These are phyloP conservation scores for Propsilocerus akamusi DNA, from an alignment of 1,140 invertebrate genomes.

Conservation along the genomic window DNA sequence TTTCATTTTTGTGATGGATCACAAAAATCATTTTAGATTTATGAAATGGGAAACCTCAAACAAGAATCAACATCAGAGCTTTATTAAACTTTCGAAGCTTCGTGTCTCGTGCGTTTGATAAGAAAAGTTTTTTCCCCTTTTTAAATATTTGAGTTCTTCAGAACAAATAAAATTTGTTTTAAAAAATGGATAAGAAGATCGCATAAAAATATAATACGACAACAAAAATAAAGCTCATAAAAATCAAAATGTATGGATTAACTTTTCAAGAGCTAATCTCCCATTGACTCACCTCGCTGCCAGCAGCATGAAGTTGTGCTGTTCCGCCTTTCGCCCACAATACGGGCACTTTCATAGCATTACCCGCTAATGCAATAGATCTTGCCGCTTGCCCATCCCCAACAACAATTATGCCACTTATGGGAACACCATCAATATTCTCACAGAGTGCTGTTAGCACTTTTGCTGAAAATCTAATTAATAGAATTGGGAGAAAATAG, in stretches of 20 bases:
- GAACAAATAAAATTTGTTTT: too few species aligned
- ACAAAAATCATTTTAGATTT: too few species aligned
- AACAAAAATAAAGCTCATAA: too few species aligned
- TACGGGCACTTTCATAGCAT: constrained; percentile 20
- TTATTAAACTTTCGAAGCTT: too few species aligned
- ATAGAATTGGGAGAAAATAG: not conserved
- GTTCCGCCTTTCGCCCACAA: constrained; percentile 22
- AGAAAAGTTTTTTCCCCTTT: too few species aligned
- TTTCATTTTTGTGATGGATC: too few species aligned
- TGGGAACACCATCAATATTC: constrained; percentile 20
- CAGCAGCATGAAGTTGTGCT: constrained; percentile 13
- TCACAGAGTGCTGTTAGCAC: constrained; percentile 20
- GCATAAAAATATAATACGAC: not conserved
- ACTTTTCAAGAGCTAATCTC: too few species aligned
- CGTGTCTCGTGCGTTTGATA: too few species aligned
- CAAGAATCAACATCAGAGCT: too few species aligned
- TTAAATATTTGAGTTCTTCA: too few species aligned
- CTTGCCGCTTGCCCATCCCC: constrained; percentile 23
- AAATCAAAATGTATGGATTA: too few species aligned
- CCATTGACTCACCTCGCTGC: constrained; percentile 13
- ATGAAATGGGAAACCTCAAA: too few species aligned
- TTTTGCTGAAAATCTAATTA: constrained; percentile 17
- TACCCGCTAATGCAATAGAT: constrained; percentile 21
- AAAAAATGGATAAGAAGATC: not conserved
- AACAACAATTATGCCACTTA: constrained; percentile 21